Base-by-base conservation (phyloP, 1,140 invertebrate species). In the Achatina immaculata region DNA sequence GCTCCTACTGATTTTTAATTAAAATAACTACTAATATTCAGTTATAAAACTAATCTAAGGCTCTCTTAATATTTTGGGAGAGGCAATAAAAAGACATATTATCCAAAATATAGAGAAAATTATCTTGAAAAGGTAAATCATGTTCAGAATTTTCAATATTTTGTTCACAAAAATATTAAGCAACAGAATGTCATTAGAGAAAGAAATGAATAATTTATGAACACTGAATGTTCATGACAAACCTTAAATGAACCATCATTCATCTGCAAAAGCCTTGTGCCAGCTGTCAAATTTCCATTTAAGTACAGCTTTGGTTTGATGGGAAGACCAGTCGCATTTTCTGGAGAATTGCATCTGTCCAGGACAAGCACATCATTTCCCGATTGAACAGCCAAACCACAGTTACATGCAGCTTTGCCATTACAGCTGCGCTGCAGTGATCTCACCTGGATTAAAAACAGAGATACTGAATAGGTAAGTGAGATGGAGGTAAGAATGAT, bases 351-450 rank as follows among this genome's bases (percentile, higher is more conserved):
- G 78, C 89, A 90, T 9, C 82, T 66, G 58, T 89, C 87, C n/a
- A 90, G 66, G 4, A 87, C 51, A 48, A 90, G 86, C 77, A 89
- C 84, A 81, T 90, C 89, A 84, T 90, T 86, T 0, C 86, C 87
- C 11, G 85, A 86, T 36, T 77, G 83, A 0, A 89, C 84, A 40
- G 85, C 85, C 16, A 89, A 82, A 42, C 80, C 88, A 84, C 89
- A 90, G 82, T 86, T 88, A 82, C 89, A 90, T 14, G 87, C 83
- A n/a, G 86, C 85, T 40, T 66, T 79, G 2, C 81, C 81, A 55
- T 71, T 74, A 65, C 86, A 88, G 34, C 72, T 84, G 4, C 79
- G 71, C 34, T 83, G 85, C 65, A 85, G 87, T 16, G 81, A 34
- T 28, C 81, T 80, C 9, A 86, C 82, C 86, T 87, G 42, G 48